A percentile compares a stretch with the other conserved stretches of the same genome.
phyloP scores from a whole-genome alignment of 2,888 invertebrate species.

The Smittia sp. region DNA sequence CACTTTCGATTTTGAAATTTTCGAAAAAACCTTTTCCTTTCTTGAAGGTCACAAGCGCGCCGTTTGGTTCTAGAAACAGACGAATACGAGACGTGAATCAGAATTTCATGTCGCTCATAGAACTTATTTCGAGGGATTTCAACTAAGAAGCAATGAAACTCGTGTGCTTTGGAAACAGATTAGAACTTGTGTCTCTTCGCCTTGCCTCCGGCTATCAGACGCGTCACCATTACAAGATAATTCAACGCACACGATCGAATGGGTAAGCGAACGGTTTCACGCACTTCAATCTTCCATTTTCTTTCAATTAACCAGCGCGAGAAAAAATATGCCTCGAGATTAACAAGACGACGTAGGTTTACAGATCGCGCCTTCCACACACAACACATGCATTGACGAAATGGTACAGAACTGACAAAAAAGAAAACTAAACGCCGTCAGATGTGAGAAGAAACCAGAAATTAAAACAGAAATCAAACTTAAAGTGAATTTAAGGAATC shows the following conservation, averaged over 20 bases:
- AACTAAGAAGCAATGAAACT: no score
- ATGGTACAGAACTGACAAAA: conserved; percentile 29
- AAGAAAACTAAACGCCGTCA: background rate
- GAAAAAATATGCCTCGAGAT: background rate
- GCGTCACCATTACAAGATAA: no score
- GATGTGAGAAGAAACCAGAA: conserved; percentile 6
- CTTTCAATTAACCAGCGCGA: background rate
- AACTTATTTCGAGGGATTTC: background rate
- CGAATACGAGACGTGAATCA: conserved; percentile 8
- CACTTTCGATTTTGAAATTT: background rate
- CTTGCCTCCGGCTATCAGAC: no score
- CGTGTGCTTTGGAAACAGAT: no score
- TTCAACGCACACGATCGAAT: no score
- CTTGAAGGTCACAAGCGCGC: conserved; percentile 4
- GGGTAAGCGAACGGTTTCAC: background rate
- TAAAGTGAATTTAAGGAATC: background rate
- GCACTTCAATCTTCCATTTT: conserved; percentile 12
- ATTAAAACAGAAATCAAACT: conserved; percentile 5
- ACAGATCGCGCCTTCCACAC: background rate
- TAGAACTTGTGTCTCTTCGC: no score
- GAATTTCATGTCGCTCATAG: background rate
- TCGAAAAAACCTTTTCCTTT: background rate
- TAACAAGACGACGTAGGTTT: background rate
- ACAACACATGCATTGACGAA: conserved; percentile 17
- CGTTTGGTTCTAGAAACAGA: conserved; percentile 13